Evolutionary conservation across 2,113 vertebrate species (phyloP), one percentile per base, ranked within the genome.

Genomic region (Poecile atricapillus): DNA sequence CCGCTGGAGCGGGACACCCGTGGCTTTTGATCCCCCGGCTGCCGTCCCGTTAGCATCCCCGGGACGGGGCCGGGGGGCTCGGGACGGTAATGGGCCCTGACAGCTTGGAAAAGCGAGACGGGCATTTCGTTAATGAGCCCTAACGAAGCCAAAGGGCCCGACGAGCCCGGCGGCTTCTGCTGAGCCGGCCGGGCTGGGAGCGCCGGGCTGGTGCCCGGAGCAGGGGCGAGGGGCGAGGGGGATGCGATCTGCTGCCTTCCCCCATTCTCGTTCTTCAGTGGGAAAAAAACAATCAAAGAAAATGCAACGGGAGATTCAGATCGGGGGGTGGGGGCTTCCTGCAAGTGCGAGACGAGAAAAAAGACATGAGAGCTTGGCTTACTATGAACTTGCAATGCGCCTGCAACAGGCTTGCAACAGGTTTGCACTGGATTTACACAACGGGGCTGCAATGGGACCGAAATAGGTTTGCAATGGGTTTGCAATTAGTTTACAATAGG

Each of bases 21-120:
- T 3, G 2, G 77, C 83, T 92, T 97, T 97, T 97, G 92, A 96
- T 94, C 81, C 22, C 39, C n/a, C 82, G 47, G 60, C 20, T 31
- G 55, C 87, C 10, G 49, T 75, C 78, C 93, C 39, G 81, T 94
- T 96, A 91, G 88, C 96, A 97, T 93, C 95, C 62, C 17, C 5
- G 22, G 82, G 73, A 37, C 9, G 8, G 56, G 74, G 63, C 8
- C 17, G 21, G 9, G 71, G 91, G 35, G 50, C 21, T 62, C 63
- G 2, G 35, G 93, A 80, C 1, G 55, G 46, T 96, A 90, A 97
- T 95, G 83, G 86, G 87, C 70, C 8, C 41, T 75, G 95, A 95
- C 93, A 49, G 89, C 89, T 46, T 7, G 93, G 94, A 95, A 96
- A 96, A 94, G 81, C 52, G 46, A 95, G 96, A 96, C 74, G 25